Evolutionary conservation across 2,888 invertebrate genomes (phyloP).

Genomic region (Melipona beecheii): DNA sequence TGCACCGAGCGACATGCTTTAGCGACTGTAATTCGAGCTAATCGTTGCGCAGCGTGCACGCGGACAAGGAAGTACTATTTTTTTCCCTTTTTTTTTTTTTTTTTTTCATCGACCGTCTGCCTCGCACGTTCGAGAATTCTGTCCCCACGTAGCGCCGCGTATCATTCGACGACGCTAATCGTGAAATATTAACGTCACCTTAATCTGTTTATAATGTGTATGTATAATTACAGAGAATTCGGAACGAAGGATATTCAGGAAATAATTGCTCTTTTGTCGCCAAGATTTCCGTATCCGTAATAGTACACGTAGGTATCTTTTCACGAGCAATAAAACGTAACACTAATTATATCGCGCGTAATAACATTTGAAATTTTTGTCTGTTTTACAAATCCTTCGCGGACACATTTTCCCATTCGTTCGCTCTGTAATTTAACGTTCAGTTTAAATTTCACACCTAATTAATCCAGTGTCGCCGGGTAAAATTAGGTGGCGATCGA

Average conservation of each 20-base stretch:
- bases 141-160: neutral
- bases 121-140: no score
- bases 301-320: neutral
- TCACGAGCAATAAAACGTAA: neutral
- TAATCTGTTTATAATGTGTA: neutral
- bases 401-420: neutral
- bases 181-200: neutral
- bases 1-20: conserved; percentile 24
- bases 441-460: neutral
- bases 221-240: neutral
- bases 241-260: neutral
- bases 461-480: neutral
- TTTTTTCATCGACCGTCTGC: neutral
- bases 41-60: conserved; percentile 17
- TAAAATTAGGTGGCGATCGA: neutral
- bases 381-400: neutral
- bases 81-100: neutral
- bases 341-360: neutral
- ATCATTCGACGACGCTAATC: neutral
- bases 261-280: neutral
- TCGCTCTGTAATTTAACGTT: neutral
- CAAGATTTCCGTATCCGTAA: neutral
- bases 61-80: neutral
- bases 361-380: neutral
- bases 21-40: conserved; percentile 30